Base-by-base conservation (phyloP, 2,797 vertebrate species). In the Acropternis orthonyx region DNA sequence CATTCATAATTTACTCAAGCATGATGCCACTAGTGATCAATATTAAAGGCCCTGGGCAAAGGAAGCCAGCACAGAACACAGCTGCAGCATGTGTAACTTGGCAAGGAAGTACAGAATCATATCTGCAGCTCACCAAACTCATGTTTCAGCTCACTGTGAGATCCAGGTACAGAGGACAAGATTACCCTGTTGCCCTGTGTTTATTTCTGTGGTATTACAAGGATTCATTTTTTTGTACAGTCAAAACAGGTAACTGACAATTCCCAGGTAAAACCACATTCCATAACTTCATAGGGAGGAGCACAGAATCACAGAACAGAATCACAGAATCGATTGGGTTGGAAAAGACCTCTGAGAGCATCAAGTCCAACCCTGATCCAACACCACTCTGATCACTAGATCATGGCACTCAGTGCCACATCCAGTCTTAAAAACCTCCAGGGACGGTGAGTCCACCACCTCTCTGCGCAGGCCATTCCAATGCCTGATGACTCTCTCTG, bases 1-100 rank as follows among this genome's bases (percentile, higher is more conserved):
- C 68, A 52, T 78, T 90, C 68, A 85, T 85, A 81, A 92, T 85
- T 91, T 58, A 55, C 51, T 94, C 62, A 51, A 96, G 79, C 30
- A 37, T 5, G 3, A 58, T 44, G 49, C 39, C 69, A 43, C 30
- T 22, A 32, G 68, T 36, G 55, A 92, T 91, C 68, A 85, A 5
- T 81, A 76, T 30, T 55, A 51, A 74, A 93, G 72, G 58, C 26
- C 49, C 54, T 80, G 41, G 12, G 85, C 0, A 0, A 80, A 82
- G 86, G 55, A 77, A 66, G 72, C 9, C 72, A 44, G 80, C 5
- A 54, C 27, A 84, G 62, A 78, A 32, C 44, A 55, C 34, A 66
- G 87, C 3, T 86, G 46, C 62, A 92, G 63, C 22, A 8, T 0
- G 7, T 41, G 61, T 19, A 44, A 11, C 71, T n/a, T 48, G 55